A percentile compares a stretch with the other conserved stretches of the same genome.
phyloP scores from a whole-genome alignment of 2,113 vertebrate species.

The Alligator sinensis region DNA sequence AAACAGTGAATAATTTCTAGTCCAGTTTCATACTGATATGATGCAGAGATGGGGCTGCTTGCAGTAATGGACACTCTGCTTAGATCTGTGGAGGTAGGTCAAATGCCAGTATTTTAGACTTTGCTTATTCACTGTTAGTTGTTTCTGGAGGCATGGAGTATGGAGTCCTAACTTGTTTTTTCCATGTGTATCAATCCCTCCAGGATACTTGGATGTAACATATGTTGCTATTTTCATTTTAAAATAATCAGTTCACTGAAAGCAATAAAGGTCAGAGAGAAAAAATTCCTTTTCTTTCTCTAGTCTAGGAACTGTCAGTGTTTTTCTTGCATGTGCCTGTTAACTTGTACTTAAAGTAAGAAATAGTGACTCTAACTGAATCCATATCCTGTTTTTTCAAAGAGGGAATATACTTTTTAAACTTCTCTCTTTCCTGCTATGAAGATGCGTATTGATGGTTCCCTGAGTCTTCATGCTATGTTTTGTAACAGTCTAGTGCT shows the following conservation, averaged over 20 bases:
- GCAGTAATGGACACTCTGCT: accelerated
- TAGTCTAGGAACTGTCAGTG: neutral
- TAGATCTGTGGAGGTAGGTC: neutral
- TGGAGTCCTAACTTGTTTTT: neutral
- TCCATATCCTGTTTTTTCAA: neutral
- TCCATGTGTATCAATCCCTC: neutral
- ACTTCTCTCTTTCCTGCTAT: too few relatives aligned
- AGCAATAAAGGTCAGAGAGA: neutral
- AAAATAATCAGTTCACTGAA: neutral
- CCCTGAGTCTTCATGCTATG: neutral
- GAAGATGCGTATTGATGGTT: too few relatives aligned
- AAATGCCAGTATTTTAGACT: neutral
- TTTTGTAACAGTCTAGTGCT: neutral
- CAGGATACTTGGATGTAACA: accelerated
- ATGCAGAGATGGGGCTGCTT: neutral
- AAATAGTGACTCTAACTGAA: neutral
- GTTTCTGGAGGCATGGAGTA: neutral
- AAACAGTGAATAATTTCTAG: neutral
- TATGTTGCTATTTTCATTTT: neutral
- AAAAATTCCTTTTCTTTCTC: neutral
- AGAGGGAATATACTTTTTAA: too few relatives aligned
- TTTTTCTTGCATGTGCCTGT: neutral
- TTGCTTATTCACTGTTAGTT: neutral
- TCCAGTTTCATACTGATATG: neutral
- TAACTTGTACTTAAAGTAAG: neutral